Evolutionary conservation across 2,797 vertebrate genomes (phyloP), one percentile per base, ranked within the genome.

Genomic region (Cossypha heuglini): DNA sequence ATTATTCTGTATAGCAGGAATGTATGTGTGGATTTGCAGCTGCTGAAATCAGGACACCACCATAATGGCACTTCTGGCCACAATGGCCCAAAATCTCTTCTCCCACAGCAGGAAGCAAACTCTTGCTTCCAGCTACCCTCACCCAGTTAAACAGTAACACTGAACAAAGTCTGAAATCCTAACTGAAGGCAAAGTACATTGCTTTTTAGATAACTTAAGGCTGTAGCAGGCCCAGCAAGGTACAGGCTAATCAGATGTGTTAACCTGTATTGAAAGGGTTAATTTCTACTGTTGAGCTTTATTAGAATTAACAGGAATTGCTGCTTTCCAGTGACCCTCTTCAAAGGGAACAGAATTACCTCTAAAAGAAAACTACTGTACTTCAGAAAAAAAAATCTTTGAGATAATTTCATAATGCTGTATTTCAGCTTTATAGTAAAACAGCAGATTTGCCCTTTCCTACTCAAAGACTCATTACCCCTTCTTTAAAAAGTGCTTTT

Each of bases 151-250:
- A 96, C 20, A 96, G 88, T 97, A 97, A 97, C 96, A 51, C 63
- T 87, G 77, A 87, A 67, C 94, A 96, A 97, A 96, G 90, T 91
- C 83, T 74, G 89, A 87, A 96, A 96, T 54, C n/a, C 52, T 69
- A 95, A 92, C 92, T 25, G 77, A 94, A 96, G 90, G 66, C 95
- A 97, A 97, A 97, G 96, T 96, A 91, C 96, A 52, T 33, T 49
- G 77, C 26, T 58, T 87, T 82, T 80, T 16, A 95, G 84, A 94
- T 90, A 94, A 92, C 68, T 57, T 67, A 43, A 86, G 80, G 57
- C 13, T 69, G 24, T 10, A 79, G 43, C 12, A 79, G 17, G 46
- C 79, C 7, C 20, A 59, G 66, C 49, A 88, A 79, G 16, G n/a
- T 46, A 87, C 16, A 86, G 67, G 26, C 18, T 71, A 45, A 57